phyloP scores from a whole-genome alignment of 2,113 vertebrate genomes.

The Notarius lentiginosus region DNA sequence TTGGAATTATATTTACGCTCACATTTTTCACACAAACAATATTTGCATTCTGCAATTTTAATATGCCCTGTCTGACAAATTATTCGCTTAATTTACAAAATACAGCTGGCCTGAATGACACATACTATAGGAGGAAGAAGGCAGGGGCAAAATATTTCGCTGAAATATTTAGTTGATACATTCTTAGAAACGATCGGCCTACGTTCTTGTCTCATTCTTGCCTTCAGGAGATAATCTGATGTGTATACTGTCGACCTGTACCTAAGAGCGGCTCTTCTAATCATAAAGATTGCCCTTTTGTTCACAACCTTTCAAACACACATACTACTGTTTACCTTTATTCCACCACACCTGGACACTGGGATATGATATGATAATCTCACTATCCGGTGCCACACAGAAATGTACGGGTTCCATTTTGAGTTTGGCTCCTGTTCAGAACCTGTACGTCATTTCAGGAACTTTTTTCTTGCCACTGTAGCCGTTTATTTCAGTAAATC shows the following conservation, averaged over 20 bases:
- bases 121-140: neutral
- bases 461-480: neutral
- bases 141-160: neutral
- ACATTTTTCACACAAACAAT: neutral
- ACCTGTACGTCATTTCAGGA: neutral
- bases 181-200: neutral
- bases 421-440: neutral
- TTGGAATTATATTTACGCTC: neutral
- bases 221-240: neutral
- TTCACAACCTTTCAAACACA: neutral
- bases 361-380: neutral
- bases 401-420: neutral
- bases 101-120: neutral
- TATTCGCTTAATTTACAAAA: neutral
- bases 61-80: neutral
- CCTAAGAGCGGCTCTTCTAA: neutral
- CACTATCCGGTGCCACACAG: neutral
- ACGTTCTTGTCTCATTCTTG: neutral
- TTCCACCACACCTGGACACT: neutral
- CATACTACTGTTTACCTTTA: neutral
- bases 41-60: neutral
- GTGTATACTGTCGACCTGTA: neutral
- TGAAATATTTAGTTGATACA: neutral
- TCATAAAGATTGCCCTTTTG: neutral
- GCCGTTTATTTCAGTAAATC: neutral